Evolutionary conservation across 2,113 vertebrate species (phyloP).

Genomic region (Poicephalus meyeri): DNA sequence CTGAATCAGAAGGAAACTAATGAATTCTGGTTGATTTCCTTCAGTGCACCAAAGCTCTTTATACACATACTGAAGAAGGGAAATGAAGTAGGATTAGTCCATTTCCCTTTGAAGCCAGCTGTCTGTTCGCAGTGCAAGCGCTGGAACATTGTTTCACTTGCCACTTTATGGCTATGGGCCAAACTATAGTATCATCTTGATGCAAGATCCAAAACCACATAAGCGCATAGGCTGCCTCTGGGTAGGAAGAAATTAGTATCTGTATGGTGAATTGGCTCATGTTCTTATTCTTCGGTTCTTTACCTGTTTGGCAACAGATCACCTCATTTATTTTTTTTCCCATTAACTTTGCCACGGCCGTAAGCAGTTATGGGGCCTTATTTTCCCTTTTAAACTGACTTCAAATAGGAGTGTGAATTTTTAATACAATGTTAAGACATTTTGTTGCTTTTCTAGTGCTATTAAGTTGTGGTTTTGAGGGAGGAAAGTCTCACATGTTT

Average conservation of each 20-base stretch:
- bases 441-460: background rate
- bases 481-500: background rate
- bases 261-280: background rate
- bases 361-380: background rate
- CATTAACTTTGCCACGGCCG: background rate
- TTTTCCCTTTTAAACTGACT: background rate
- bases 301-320: background rate
- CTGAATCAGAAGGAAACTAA: conserved; percentile 67
- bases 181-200: conserved; percentile 44
- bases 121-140: conserved; percentile 41
- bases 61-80: conserved; percentile 62
- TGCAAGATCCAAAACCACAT: background rate
- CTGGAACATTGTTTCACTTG: conserved; percentile 61
- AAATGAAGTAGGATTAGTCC: conserved; percentile 73
- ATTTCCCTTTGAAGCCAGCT: conserved; percentile 75
- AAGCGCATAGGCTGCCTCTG: background rate
- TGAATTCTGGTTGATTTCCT: conserved; percentile 59
- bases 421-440: background rate
- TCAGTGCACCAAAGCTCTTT: conserved; percentile 50
- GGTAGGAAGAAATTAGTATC: background rate
- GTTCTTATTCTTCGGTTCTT: background rate
- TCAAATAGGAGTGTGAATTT: background rate
- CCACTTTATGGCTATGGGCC: conserved; percentile 36
- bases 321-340: background rate
- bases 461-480: background rate